Evolutionary conservation across 2,888 invertebrate species (phyloP), one percentile per base, ranked within the genome.

Genomic region (Limnephilus marmoratus): DNA sequence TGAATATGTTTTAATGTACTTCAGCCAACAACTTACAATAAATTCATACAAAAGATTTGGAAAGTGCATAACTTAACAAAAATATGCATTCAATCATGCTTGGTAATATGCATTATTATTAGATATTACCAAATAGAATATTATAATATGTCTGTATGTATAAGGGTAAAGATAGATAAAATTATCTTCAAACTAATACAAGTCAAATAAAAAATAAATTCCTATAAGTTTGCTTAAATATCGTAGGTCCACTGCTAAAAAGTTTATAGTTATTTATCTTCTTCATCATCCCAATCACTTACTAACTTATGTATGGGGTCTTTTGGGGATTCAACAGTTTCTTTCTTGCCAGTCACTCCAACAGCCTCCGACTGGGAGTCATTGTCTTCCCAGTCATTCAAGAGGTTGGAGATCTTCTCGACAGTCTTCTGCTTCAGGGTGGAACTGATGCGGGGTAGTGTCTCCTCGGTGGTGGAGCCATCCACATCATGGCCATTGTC

Each of bases 301-400:
- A 96, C 96, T 93, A 96, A 94, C 92, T 94, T 96, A 94, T 95
- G 96, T 31, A 96, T 96, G 80, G 95, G 95, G 93, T 94, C 94
- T 94, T 95, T 95, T n/a, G 94, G 94, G 87, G 94, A n/a, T 13
- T n/a, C 68, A 29, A 37, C 68, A 80, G n/a, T 34, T 85, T 80
- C 81, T 91, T 92, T 94, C 80, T 89, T 91, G 29, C 93, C 93
- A 93, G 94, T 94, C 90, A 92, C 94, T 81, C 94, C 94, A 92
- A 90, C 81, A 37, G 83, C 94, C 41, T 93, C 93, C 11, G 94
- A 95, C 94, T 96, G 96, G 34, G 95, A 95, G 94, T 96, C 96
- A 94, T 96, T 96, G 92, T 96, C 96, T 93, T 96, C 96, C 96
- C 96, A 96, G 94, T 96, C 96, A 94, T 95, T 95, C 29, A 96